Evolutionary conservation across 1,140 invertebrate genomes (phyloP).

Genomic region (Leptinotarsa defecta): DNA sequence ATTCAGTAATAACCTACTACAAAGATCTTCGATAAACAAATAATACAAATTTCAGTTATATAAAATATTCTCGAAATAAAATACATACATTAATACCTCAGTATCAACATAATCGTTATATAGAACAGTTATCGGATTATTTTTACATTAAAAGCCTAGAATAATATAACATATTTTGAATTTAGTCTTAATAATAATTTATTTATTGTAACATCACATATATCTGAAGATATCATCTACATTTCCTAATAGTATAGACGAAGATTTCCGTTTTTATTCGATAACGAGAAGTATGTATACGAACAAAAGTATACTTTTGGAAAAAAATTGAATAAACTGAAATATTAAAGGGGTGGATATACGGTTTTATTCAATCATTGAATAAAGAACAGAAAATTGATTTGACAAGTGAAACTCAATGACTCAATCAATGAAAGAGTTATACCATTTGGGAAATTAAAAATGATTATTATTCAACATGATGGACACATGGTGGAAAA

Average conservation of each 20-base stretch:
- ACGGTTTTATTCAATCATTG: too few species aligned
- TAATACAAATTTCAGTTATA: slow-evolving; percentile 8
- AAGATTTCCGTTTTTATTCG: not conserved
- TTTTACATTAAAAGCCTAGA: slow-evolving; percentile 44
- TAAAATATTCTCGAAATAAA: slow-evolving; percentile 13
- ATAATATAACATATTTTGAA: slow-evolving; percentile 36
- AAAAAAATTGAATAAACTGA: too few species aligned
- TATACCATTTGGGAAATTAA: too few species aligned
- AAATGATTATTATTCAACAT: too few species aligned
- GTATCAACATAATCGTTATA: not conserved
- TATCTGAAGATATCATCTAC: slow-evolving; percentile 38
- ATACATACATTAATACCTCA: not conserved
- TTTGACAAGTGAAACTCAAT: too few species aligned
- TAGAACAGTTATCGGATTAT: slow-evolving; percentile 7
- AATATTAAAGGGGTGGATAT: too few species aligned
- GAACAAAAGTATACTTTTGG: not conserved
- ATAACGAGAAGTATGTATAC: not conserved
- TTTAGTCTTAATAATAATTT: slow-evolving; percentile 13
- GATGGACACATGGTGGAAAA: too few species aligned
- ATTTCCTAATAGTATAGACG: not conserved
- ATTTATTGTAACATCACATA: slow-evolving; percentile 47
- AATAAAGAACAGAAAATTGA: too few species aligned
- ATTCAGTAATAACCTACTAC: not conserved
- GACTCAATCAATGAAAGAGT: too few species aligned
- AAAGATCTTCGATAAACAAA: not conserved